These are phyloP conservation scores for Tapirus terrestris DNA, from an alignment of 2,113 vertebrate species.

Conservation along the genomic window DNA sequence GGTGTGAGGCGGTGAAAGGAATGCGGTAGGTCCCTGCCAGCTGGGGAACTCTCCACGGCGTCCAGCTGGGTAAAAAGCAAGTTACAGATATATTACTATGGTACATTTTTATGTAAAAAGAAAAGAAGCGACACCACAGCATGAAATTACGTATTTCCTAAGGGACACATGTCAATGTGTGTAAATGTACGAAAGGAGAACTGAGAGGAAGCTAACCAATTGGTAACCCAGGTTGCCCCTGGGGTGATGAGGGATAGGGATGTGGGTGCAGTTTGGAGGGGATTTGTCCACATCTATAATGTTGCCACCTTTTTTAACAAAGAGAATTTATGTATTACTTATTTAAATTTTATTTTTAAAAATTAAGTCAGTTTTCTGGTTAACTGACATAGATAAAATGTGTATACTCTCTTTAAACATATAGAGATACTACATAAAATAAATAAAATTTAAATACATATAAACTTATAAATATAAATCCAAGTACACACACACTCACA, in stretches of 20 bases:
- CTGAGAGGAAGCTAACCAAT: not conserved
- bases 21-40: no score
- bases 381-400: not conserved
- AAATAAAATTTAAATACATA: slow-evolving; percentile 11
- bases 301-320: not conserved
- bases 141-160: not conserved
- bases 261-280: not conserved
- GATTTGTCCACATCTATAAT: not conserved
- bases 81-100: not conserved
- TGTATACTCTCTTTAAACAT: not conserved
- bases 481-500: not conserved
- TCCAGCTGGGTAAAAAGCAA: not conserved
- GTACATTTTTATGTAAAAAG: not conserved
- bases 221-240: not conserved
- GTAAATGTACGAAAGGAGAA: not conserved
- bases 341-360: not conserved
- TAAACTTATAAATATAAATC: not conserved
- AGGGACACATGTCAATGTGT: not conserved
- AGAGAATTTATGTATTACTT: not conserved
- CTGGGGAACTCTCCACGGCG: not conserved
- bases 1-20: not conserved
- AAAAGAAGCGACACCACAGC: not conserved
- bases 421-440: not conserved
- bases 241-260: not conserved
- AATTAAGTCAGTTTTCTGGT: not conserved